Conservation (phyloP, 2,113 vertebrate species). For the Corvus hawaiiensis region DNA sequence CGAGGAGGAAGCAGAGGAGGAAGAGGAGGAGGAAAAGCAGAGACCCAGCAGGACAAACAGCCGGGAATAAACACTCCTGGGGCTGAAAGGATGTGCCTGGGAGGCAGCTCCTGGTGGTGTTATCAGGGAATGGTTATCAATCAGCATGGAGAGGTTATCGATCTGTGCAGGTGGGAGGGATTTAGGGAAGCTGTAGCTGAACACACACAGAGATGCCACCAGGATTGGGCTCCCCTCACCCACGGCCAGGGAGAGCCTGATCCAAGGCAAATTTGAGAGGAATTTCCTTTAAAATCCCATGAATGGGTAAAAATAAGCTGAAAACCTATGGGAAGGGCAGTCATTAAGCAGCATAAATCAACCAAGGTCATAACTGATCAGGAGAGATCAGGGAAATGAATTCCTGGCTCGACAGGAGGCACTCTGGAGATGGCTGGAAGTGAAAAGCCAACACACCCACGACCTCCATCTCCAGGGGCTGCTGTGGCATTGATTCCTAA, state of each 20-base stretch:
- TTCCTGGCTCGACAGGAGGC: neutral
- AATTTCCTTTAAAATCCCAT: accelerated
- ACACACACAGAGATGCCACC: neutral
- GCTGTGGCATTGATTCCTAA: neutral
- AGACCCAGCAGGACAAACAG: neutral
- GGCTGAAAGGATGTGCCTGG: neutral
- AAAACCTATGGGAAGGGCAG: neutral
- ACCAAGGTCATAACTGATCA: neutral
- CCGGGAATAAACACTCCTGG: neutral
- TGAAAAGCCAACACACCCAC: neutral
- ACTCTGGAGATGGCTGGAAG: neutral
- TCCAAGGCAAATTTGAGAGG: neutral
- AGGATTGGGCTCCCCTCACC: neutral
- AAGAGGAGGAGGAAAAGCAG: neutral
- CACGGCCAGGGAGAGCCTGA: neutral
- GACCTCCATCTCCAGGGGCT: neutral
- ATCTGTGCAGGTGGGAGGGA: neutral
- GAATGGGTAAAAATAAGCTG: neutral
- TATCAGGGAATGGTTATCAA: neutral
- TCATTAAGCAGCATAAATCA: neutral
- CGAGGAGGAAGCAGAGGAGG: neutral
- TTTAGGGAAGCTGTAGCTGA: no score
- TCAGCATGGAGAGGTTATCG: neutral
- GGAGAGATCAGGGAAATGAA: neutral
- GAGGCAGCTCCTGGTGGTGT: neutral